These are phyloP conservation scores for Seriola quinqueradiata DNA, from an alignment of 2,113 vertebrate species.

Conservation along the genomic window DNA sequence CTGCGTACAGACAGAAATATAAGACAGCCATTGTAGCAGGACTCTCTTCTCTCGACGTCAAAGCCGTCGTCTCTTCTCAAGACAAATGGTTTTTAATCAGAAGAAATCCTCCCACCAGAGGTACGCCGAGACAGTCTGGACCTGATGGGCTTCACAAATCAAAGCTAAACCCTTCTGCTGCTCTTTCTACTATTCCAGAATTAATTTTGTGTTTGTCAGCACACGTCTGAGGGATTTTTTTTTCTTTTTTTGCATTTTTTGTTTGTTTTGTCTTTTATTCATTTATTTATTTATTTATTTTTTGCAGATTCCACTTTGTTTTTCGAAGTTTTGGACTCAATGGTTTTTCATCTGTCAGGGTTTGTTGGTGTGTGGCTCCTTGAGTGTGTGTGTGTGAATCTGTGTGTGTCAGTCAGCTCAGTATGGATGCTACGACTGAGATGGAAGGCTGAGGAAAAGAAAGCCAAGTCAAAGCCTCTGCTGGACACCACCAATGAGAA, in stretches of 20 bases:
- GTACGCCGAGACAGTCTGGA: conserved; percentile 39
- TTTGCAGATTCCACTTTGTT: background rate
- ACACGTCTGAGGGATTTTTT: conserved; percentile 14
- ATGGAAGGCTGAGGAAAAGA: conserved; percentile 39
- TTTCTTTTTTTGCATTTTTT: background rate
- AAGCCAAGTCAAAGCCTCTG: conserved; percentile 41
- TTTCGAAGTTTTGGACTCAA: conserved; percentile 10
- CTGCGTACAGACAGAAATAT: conserved; percentile 26
- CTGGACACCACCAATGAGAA: conserved; percentile 48
- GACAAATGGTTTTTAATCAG: conserved; percentile 72
- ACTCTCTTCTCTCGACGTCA: conserved; percentile 35
- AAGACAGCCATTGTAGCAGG: conserved; percentile 38
- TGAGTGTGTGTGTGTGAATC: background rate
- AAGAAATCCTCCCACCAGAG: conserved; percentile 53
- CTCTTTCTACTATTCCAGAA: conserved; percentile 33
- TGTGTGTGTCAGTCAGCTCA: conserved; percentile 29
- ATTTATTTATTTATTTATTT: background rate
- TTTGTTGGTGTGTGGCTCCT: conserved; percentile 1
- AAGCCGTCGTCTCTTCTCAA: conserved; percentile 41
- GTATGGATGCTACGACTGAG: conserved; percentile 34
- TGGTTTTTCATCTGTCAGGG: conserved; percentile 29
- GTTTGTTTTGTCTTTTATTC: background rate
- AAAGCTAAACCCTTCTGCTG: conserved; percentile 56
- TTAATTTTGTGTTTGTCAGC: conserved; percentile 39
- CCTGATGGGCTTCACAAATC: conserved; percentile 64